Conservation (phyloP, 2,113 vertebrate species). For the Abramis brama region DNA sequence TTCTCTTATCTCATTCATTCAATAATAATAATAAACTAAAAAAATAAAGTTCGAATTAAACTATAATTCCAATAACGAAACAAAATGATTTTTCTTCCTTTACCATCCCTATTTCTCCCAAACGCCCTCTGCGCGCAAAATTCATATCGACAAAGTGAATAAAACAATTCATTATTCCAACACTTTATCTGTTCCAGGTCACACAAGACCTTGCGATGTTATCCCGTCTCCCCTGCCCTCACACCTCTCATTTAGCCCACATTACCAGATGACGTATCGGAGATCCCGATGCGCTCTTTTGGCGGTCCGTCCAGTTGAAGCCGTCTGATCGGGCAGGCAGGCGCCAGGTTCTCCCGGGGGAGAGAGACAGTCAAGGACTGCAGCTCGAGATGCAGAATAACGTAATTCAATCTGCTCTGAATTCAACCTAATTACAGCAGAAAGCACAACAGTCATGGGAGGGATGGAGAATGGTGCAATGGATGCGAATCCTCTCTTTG, state of each 20-base stretch:
- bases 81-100: not conserved
- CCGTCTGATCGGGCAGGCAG: conserved; percentile 86
- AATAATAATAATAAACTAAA: conserved; percentile 18
- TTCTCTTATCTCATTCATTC: not conserved
- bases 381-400: conserved; percentile 85
- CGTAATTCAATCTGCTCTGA: conserved; percentile 85
- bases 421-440: conserved; percentile 83
- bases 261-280: conserved; percentile 50
- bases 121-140: conserved; percentile 33
- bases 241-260: conserved; percentile 36
- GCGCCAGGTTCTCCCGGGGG: conserved; percentile 89
- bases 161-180: conserved; percentile 58
- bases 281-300: conserved; percentile 44
- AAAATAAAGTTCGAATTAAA: not conserved
- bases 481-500: conserved; percentile 60
- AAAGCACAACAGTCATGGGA: conserved; percentile 80
- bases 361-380: conserved; percentile 85
- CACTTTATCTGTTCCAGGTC: conserved; percentile 54
- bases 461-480: conserved; percentile 70
- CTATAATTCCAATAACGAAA: not conserved
- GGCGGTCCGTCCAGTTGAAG: conserved; percentile 77
- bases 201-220: conserved; percentile 44
- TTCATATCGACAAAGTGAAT: conserved; percentile 54
- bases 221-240: conserved; percentile 28
- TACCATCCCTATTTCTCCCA: not conserved